Conservation (phyloP, 2,113 vertebrate genomes). For the Promerops cafer region DNA sequence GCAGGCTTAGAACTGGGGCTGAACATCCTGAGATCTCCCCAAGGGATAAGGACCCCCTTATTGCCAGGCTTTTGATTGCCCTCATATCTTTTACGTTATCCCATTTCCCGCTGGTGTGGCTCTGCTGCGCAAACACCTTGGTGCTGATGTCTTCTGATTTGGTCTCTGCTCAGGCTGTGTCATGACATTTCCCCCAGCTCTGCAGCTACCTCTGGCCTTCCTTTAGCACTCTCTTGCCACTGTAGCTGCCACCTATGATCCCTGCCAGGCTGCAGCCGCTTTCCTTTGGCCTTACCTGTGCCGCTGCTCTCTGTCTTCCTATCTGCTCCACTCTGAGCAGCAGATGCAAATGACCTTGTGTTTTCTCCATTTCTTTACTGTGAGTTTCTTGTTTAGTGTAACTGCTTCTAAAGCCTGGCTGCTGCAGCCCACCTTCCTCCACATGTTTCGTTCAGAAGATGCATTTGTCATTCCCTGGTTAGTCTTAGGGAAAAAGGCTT, state of each 20-base stretch:
- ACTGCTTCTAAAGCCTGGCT: neutral
- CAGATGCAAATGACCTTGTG: neutral
- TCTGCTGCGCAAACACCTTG: neutral
- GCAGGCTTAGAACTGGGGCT: neutral
- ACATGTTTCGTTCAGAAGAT: neutral
- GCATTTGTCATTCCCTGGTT: neutral
- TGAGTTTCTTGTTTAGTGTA: neutral
- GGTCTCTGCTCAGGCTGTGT: neutral
- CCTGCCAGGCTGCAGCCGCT: neutral
- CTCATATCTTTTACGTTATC: neutral
- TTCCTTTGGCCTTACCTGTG: neutral
- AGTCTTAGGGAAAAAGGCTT: neutral
- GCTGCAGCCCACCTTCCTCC: neutral
- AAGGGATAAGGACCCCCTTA: neutral
- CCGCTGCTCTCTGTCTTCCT: neutral
- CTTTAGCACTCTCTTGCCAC: neutral
- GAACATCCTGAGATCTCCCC: neutral
- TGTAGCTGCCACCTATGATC: neutral
- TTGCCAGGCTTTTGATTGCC: neutral
- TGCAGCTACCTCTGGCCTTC: neutral
- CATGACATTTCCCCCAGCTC: neutral
- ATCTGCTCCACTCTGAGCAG: neutral
- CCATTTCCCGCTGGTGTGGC: rapidly evolving
- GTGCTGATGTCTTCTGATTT: neutral
- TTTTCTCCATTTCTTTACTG: neutral